A percentile compares a stretch with the other conserved stretches of the same genome.
Evolutionary conservation across 2,888 invertebrate genomes (phyloP).

Genomic region (Exocentrus adspersus): DNA sequence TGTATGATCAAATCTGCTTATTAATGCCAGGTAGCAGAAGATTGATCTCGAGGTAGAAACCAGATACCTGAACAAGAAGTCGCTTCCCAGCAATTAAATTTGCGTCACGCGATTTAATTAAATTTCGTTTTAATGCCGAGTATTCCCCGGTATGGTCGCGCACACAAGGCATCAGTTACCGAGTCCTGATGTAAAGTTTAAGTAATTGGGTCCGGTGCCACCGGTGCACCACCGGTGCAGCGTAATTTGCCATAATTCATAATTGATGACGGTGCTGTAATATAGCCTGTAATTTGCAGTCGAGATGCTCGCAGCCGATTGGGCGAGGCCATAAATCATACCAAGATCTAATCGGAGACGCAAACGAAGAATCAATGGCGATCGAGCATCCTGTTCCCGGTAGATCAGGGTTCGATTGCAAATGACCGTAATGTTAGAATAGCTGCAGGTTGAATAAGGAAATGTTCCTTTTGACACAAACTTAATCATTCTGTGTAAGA

Average conservation of each 20-base stretch:
- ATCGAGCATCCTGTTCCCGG: conserved; percentile 40
- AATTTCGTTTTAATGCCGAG: not conserved
- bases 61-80: too few relatives aligned
- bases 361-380: conserved; percentile 44
- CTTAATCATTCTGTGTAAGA: too few relatives aligned
- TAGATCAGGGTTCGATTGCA: conserved; percentile 27
- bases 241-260: conserved; percentile 45
- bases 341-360: conserved; percentile 19
- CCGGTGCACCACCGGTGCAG: too few relatives aligned
- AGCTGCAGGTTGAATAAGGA: too few relatives aligned
- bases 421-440: too few relatives aligned
- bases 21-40: too few relatives aligned
- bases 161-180: conserved; percentile 3
- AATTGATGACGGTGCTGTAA: conserved; percentile 37
- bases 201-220: conserved; percentile 17
- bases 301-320: conserved; percentile 31
- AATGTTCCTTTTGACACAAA: too few relatives aligned
- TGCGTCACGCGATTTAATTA: not conserved
- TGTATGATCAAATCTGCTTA: too few relatives aligned
- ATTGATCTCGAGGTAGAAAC: too few relatives aligned
- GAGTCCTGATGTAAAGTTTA: conserved; percentile 4
- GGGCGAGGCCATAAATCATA: conserved; percentile 27
- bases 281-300: conserved; percentile 35
- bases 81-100: not conserved
- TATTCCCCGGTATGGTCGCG: not conserved